A percentile compares a stretch with the other conserved stretches of the same genome.
Evolutionary conservation across 1,140 invertebrate species (phyloP).

Genomic region (Drosophila cardini): DNA sequence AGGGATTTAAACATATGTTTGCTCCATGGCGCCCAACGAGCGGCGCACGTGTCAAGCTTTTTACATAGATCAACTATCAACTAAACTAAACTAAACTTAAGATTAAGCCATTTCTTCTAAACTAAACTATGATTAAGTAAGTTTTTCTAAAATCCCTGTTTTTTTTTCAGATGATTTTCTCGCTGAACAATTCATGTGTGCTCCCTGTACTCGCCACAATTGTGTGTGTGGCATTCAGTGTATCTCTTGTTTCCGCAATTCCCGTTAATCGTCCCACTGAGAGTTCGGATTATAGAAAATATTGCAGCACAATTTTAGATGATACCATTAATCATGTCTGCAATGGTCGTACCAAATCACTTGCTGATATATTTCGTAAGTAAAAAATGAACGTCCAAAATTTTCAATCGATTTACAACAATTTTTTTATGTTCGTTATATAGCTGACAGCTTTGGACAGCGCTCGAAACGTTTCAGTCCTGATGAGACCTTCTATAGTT

Average conservation of each 20-base stretch:
- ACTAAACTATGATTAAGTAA: too few species aligned
- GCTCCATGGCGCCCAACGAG: background rate
- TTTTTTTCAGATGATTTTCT: conserved; percentile 60
- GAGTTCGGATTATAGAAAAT: conserved; percentile 23
- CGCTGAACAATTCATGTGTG: conserved; percentile 35
- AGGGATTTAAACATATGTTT: background rate
- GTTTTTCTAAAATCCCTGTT: too few species aligned
- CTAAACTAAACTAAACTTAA: too few species aligned
- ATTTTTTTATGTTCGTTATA: background rate
- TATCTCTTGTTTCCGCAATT: conserved; percentile 27
- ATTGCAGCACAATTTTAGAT: conserved; percentile 58
- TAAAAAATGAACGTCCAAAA: background rate
- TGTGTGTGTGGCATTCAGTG: conserved; percentile 37
- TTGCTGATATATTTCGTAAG: conserved; percentile 61
- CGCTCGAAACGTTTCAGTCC: conserved; percentile 58
- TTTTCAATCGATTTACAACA: background rate
- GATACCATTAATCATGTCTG: conserved; percentile 64
- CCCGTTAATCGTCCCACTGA: conserved; percentile 29
- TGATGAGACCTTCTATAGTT: conserved; percentile 55
- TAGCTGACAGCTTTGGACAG: conserved; percentile 67
- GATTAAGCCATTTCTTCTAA: too few species aligned
- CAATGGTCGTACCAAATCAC: conserved; percentile 44
- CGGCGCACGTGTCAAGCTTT: background rate
- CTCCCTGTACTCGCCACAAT: conserved; percentile 48
- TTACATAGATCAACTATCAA: too few species aligned